phyloP scores from a whole-genome alignment of 2,888 invertebrate genomes.

The Lasioglossum marginatum region DNA sequence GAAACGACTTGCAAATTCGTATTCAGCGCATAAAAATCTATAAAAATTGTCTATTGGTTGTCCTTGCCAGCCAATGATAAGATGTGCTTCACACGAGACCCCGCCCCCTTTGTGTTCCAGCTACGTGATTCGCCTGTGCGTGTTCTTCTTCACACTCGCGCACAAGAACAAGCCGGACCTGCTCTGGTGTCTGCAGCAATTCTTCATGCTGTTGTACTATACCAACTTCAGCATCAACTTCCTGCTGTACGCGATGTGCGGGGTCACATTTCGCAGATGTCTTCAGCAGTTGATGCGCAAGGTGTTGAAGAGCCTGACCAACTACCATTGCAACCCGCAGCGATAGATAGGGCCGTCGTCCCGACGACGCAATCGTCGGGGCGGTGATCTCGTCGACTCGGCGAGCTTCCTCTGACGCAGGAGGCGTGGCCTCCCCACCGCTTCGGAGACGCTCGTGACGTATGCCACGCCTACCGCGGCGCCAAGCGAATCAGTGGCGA shows the following conservation, averaged over 20 bases:
- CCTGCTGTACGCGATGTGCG: conserved; percentile 88
- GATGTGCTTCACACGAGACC: background rate
- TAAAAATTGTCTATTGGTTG: background rate
- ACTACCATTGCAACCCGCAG: conserved; percentile 81
- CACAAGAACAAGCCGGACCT: conserved; percentile 83
- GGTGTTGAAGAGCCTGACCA: conserved; percentile 83
- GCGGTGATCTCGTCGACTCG: conserved; percentile 46
- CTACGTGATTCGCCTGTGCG: conserved; percentile 86
- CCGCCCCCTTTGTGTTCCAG: conserved; percentile 77
- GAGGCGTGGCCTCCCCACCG: background rate
- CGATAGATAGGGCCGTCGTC: conserved; percentile 75
- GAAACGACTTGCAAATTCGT: background rate
- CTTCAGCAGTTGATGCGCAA: conserved; percentile 86
- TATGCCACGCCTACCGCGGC: background rate
- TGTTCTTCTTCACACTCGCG: conserved; percentile 85
- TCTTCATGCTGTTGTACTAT: conserved; percentile 88
- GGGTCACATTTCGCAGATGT: conserved; percentile 87
- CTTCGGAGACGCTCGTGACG: background rate
- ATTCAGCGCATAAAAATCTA: background rate
- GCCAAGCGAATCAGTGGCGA: background rate
- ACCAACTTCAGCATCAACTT: conserved; percentile 89
- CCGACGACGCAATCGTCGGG: conserved; percentile 29
- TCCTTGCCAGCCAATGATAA: background rate
- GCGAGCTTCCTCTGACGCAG: conserved; percentile 33
- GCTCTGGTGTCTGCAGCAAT: conserved; percentile 86